phyloP scores from a whole-genome alignment of 2,113 vertebrate genomes.

The Marcusenius ussheri region DNA sequence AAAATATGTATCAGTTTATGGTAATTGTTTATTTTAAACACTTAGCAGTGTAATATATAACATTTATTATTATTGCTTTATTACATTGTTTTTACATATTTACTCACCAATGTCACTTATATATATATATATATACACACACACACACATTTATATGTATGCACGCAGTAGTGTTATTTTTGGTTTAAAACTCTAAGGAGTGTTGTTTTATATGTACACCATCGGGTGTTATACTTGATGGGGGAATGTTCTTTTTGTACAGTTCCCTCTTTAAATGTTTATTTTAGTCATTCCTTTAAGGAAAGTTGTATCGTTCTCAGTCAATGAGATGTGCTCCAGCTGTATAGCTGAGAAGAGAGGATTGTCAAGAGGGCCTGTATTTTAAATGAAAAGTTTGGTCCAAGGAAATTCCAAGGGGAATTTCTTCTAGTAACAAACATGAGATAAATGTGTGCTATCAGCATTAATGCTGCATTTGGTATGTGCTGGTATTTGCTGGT shows the following conservation, averaged over 20 bases:
- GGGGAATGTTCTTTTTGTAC: background rate
- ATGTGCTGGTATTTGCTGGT: background rate
- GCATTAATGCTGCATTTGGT: background rate
- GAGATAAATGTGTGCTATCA: background rate
- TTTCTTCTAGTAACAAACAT: background rate
- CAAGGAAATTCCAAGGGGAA: background rate
- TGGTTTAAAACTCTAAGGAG: background rate
- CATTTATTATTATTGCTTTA: background rate
- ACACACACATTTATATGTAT: background rate
- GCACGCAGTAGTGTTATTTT: background rate
- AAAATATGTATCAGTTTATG: background rate
- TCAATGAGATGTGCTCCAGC: constrained; percentile 1
- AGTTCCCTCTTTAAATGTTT: constrained; percentile 6
- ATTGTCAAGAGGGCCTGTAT: background rate
- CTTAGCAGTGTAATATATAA: background rate
- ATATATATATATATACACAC: background rate
- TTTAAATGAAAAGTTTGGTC: background rate
- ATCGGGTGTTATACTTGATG: background rate
- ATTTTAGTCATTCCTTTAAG: background rate
- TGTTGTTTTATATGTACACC: background rate
- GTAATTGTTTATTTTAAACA: background rate
- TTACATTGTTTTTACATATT: background rate
- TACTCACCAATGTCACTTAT: background rate
- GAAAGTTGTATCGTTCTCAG: background rate
- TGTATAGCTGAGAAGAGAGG: background rate